Conservation (phyloP, 2,888 invertebrate species). For the Achlya flavicornis region DNA sequence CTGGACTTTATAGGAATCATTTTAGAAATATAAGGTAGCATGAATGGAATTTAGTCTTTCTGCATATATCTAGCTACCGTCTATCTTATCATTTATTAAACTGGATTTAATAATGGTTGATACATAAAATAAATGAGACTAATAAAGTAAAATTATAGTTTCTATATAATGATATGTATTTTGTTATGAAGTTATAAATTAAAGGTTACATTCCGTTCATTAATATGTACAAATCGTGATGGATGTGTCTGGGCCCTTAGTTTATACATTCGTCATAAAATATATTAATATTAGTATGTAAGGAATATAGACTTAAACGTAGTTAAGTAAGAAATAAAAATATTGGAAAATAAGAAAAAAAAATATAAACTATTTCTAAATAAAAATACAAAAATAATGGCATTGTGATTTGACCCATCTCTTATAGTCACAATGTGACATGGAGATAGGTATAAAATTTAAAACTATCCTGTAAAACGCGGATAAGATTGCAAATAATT, state of each 20-base stretch:
- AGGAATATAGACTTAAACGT: slow-evolving; percentile 72
- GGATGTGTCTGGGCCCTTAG: slow-evolving; percentile 83
- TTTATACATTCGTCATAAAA: slow-evolving; percentile 83
- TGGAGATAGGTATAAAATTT: slow-evolving; percentile 51
- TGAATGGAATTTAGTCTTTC: slow-evolving; percentile 74
- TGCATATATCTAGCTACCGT: slow-evolving; percentile 60
- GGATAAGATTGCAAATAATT: slow-evolving; percentile 71
- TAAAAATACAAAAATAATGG: slow-evolving; percentile 57
- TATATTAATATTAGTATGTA: slow-evolving; percentile 62
- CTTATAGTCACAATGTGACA: slow-evolving; percentile 58
- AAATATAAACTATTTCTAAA: slow-evolving; percentile 45
- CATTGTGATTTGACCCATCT: slow-evolving; percentile 73
- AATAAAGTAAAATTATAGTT: slow-evolving; percentile 59
- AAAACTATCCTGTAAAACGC: slow-evolving; percentile 80
- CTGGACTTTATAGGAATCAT: slow-evolving; percentile 75
- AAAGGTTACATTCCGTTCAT: slow-evolving; percentile 84
- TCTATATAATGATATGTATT: slow-evolving; percentile 62
- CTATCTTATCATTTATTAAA: slow-evolving; percentile 81
- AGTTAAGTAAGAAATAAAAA: slow-evolving; percentile 61
- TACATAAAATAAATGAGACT: slow-evolving; percentile 71
- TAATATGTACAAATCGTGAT: slow-evolving; percentile 74
- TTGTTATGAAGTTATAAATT: slow-evolving; percentile 81
- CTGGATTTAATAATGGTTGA: slow-evolving; percentile 83
- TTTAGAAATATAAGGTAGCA: slow-evolving; percentile 63
- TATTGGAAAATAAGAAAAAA: slow-evolving; percentile 40